Evolutionary conservation across 2,888 invertebrate species (phyloP).

Genomic region (Tetragnatha montana): DNA sequence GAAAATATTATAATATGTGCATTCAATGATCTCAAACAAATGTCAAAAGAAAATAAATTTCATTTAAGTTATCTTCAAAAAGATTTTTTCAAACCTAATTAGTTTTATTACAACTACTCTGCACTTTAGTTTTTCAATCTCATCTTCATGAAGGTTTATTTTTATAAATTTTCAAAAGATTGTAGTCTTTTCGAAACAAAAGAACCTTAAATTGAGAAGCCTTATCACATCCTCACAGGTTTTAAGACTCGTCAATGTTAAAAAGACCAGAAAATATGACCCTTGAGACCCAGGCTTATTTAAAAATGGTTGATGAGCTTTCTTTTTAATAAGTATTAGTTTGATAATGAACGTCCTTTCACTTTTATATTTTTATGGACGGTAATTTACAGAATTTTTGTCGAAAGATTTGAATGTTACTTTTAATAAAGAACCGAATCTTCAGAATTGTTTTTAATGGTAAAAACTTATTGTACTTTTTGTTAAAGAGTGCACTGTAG

Average conservation of each 20-base stretch:
- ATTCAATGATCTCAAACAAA: background rate
- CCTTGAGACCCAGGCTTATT: constrained; percentile 23
- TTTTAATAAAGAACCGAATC: background rate
- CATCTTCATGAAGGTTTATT: background rate
- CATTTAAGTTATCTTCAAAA: constrained; percentile 26
- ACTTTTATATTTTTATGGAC: background rate
- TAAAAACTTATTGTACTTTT: too few relatives aligned
- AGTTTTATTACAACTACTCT: constrained; percentile 29
- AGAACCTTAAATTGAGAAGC: constrained; percentile 12
- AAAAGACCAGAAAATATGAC: constrained; percentile 49
- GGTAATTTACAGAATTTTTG: background rate
- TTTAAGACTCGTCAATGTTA: constrained; percentile 9
- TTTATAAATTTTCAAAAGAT: background rate
- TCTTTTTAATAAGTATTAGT: constrained; percentile 19
- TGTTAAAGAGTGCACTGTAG: too few relatives aligned
- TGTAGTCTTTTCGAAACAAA: constrained; percentile 12
- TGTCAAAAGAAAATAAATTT: constrained; percentile 16
- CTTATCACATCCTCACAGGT: constrained; percentile 35
- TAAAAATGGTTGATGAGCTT: constrained; percentile 26
- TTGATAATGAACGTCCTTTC: background rate
- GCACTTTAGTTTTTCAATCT: background rate
- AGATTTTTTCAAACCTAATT: constrained; percentile 37
- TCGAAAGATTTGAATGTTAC: background rate
- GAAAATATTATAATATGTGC: too few relatives aligned
- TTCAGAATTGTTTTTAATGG: too few relatives aligned